Evolutionary conservation across 1,140 invertebrate genomes (phyloP).

Genomic region (Tetragnatha versicolor): DNA sequence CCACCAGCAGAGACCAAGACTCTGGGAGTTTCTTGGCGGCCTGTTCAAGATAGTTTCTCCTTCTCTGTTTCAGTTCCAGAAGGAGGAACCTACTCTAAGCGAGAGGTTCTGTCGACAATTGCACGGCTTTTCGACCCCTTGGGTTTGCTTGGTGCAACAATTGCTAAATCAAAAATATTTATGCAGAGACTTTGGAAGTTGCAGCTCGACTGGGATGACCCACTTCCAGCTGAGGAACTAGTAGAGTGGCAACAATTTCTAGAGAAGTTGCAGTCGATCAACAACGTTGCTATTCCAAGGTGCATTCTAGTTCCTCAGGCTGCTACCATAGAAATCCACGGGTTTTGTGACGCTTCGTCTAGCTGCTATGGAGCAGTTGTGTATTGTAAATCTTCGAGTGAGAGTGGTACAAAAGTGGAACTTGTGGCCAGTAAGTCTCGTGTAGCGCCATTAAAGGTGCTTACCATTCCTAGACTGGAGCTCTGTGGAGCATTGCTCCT

Average conservation of each 20-base stretch:
- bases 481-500: constrained; percentile 37
- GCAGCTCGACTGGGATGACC: constrained; percentile 62
- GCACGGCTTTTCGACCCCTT: constrained; percentile 63
- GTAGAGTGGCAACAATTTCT: neutral
- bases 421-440: constrained; percentile 27
- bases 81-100: constrained; percentile 56
- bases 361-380: neutral
- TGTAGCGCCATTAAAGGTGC: constrained; percentile 61
- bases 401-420: constrained; percentile 22
- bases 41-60: constrained; percentile 33
- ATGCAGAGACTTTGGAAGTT: constrained; percentile 62
- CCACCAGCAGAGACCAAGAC: constrained; percentile 29
- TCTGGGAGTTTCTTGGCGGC: constrained; percentile 51
- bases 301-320: neutral
- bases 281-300: neutral
- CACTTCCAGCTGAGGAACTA: constrained; percentile 51
- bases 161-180: constrained; percentile 62
- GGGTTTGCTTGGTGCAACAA: constrained; percentile 62
- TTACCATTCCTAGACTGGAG: constrained; percentile 58
- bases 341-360: constrained; percentile 34
- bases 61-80: neutral
- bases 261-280: neutral
- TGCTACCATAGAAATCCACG: constrained; percentile 35
- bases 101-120: constrained; percentile 58
- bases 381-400: neutral